Evolutionary conservation across 2,113 vertebrate genomes (phyloP).

Genomic region (Anolis sagrei): DNA sequence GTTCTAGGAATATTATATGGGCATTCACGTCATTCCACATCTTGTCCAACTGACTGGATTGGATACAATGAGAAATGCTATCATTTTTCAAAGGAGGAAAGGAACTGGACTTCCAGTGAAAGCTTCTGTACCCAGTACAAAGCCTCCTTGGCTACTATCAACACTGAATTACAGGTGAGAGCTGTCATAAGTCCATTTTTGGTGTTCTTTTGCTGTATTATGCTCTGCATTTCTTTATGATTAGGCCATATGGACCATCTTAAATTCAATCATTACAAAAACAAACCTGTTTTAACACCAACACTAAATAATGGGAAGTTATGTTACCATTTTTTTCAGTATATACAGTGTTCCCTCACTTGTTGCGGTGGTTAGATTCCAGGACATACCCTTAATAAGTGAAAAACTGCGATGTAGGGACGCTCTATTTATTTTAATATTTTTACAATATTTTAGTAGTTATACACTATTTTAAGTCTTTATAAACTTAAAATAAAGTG

Average conservation of each 20-base stretch:
- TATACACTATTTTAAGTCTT: too few relatives aligned
- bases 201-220: background rate
- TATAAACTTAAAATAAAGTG: too few relatives aligned
- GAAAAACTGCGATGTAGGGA: too few relatives aligned
- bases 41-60: background rate
- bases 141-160: background rate
- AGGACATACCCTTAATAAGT: too few relatives aligned
- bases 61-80: background rate
- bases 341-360: too few relatives aligned
- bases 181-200: background rate
- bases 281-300: too few relatives aligned
- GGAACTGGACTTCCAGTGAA: background rate
- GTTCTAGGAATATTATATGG: background rate
- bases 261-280: too few relatives aligned
- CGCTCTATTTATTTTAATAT: too few relatives aligned
- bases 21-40: background rate
- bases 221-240: background rate
- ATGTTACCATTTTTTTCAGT: too few relatives aligned
- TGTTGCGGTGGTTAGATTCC: too few relatives aligned
- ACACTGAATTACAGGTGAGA: background rate
- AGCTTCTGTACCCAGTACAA: background rate
- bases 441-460: too few relatives aligned
- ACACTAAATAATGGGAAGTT: too few relatives aligned
- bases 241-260: background rate
- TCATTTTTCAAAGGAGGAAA: background rate